These are phyloP conservation scores for Brevipalpus yothersi DNA, from an alignment of 1,140 invertebrate genomes.

Conservation along the genomic window DNA sequence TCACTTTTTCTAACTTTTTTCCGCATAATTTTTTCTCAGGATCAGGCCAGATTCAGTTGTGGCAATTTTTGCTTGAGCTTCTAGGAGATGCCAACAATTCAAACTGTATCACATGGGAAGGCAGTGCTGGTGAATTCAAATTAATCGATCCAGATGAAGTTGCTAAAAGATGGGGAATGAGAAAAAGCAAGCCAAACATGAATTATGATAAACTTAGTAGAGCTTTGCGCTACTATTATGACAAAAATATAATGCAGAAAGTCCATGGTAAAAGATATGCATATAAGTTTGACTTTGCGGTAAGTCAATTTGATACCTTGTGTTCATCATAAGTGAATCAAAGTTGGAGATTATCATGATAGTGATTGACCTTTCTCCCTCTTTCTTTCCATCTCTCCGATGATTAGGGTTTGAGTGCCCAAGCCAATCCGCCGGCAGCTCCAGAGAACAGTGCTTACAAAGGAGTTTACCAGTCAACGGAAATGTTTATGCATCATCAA, in stretches of 20 bases:
- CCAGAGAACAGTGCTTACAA: slow-evolving; percentile 68
- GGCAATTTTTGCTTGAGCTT: slow-evolving; percentile 86
- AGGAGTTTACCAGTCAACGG: slow-evolving; percentile 47
- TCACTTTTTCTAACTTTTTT: too few relatives aligned
- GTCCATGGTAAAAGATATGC: slow-evolving; percentile 45
- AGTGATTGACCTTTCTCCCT: neutral
- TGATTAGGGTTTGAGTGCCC: slow-evolving; percentile 42
- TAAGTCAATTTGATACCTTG: neutral
- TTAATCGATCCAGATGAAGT: slow-evolving; percentile 34
- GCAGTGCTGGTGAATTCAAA: slow-evolving; percentile 29
- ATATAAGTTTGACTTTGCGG: slow-evolving; percentile 86
- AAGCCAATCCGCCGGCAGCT: slow-evolving; percentile 61
- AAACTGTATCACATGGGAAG: slow-evolving; percentile 27
- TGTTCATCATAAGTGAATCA: too few relatives aligned
- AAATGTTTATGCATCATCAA: slow-evolving; percentile 27
- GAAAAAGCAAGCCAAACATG: slow-evolving; percentile 34
- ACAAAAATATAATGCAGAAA: slow-evolving; percentile 35
- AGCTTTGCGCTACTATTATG: slow-evolving; percentile 32
- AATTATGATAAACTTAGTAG: slow-evolving; percentile 34
- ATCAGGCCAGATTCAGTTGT: slow-evolving; percentile 72
- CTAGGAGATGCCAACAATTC: slow-evolving; percentile 48
- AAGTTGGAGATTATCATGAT: too few relatives aligned
- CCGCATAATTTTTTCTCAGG: neutral
- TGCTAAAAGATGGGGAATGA: slow-evolving; percentile 29
- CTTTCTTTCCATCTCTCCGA: neutral